phyloP scores from a whole-genome alignment of 2,888 invertebrate genomes.

The Cosmopolites sordidus region DNA sequence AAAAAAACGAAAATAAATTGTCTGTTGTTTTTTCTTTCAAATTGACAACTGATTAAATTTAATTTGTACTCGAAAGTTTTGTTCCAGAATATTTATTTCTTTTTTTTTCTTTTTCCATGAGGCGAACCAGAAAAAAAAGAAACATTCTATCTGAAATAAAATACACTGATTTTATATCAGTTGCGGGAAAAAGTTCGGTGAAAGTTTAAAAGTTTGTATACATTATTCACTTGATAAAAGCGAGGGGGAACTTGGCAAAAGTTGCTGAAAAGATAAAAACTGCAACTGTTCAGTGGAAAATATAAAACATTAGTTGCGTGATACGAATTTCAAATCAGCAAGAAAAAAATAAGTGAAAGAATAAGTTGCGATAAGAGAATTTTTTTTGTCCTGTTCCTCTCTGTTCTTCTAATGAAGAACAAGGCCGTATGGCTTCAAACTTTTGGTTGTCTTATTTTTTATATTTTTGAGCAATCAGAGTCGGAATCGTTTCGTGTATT shows the following conservation, averaged over 20 bases:
- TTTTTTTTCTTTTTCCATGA: constrained; percentile 5
- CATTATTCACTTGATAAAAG: constrained; percentile 26
- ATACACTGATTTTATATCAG: constrained; percentile 19
- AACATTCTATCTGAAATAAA: constrained; percentile 14
- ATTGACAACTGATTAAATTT: constrained; percentile 6
- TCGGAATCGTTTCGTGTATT: too few species aligned
- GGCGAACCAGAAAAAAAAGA: constrained; percentile 1
- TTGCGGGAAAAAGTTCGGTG: constrained; percentile 17
- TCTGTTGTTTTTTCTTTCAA: too few species aligned
- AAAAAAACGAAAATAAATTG: neutral
- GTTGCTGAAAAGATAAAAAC: constrained; percentile 24
- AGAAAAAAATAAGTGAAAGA: constrained; percentile 3
- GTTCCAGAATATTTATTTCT: constrained; percentile 9
- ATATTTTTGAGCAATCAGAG: too few species aligned
- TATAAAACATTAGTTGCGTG: constrained; percentile 21
- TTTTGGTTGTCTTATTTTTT: too few species aligned
- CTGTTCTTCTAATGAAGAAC: too few species aligned
- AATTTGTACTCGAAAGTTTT: constrained; percentile 5
- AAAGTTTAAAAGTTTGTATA: constrained; percentile 26
- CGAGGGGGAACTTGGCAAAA: constrained; percentile 19
- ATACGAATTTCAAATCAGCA: constrained; percentile 12
- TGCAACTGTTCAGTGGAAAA: constrained; percentile 23
- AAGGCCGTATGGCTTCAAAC: too few species aligned
- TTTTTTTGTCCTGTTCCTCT: too few species aligned
- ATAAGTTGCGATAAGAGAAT: constrained; percentile 1